Evolutionary conservation across 1,140 invertebrate species (phyloP).

Genomic region (Oryctes rhinoceros): DNA sequence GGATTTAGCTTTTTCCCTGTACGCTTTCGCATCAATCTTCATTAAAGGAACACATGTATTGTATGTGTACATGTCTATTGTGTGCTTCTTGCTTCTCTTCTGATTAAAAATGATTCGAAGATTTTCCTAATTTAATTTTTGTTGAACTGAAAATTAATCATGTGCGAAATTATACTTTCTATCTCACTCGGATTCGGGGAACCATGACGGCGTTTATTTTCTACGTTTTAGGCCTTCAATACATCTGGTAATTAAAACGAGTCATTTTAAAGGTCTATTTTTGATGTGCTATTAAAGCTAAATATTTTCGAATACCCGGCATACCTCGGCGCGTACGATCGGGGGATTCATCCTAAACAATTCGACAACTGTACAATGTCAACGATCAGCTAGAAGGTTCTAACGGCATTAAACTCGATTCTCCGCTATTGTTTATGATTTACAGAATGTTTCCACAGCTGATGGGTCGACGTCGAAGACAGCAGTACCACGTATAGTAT

Average conservation of each 20-base stretch:
- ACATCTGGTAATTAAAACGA: background rate
- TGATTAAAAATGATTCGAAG: background rate
- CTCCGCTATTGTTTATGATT: background rate
- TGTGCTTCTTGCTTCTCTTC: background rate
- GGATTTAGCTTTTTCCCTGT: background rate
- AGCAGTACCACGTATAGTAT: background rate
- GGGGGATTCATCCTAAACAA: background rate
- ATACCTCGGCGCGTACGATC: background rate
- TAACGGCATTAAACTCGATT: background rate
- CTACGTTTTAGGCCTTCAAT: background rate
- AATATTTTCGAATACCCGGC: background rate
- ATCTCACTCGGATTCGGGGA: background rate
- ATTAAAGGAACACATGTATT: background rate
- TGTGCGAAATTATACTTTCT: constrained; percentile 18
- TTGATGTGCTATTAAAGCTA: background rate
- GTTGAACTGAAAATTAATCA: background rate
- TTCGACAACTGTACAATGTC: constrained; percentile 18
- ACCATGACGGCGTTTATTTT: background rate
- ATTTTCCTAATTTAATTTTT: background rate
- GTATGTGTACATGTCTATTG: background rate
- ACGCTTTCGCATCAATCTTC: background rate
- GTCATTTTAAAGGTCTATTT: background rate
- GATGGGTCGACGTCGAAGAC: background rate
- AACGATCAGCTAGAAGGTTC: background rate
- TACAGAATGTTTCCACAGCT: background rate